These are phyloP conservation scores for Myanophis thanlyinensis DNA, from an alignment of 2,113 vertebrate genomes.

Conservation along the genomic window DNA sequence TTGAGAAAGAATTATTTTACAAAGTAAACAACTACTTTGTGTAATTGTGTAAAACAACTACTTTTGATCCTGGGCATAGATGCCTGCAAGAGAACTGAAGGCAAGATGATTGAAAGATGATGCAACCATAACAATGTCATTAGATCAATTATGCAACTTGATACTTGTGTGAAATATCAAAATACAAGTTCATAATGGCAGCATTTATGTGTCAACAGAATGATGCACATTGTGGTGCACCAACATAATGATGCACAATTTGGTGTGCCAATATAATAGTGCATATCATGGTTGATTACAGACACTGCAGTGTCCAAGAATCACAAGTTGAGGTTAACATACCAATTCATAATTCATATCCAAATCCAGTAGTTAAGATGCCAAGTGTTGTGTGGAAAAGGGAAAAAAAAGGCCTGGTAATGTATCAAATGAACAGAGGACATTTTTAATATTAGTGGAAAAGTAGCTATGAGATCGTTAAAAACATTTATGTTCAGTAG, in stretches of 20 bases:
- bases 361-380: neutral
- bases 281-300: neutral
- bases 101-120: too few relatives aligned
- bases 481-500: neutral
- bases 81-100: too few relatives aligned
- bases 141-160: too few relatives aligned
- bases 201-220: neutral
- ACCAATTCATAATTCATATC: neutral
- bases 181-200: too few relatives aligned
- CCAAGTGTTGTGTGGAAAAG: neutral
- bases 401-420: neutral
- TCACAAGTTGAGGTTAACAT: neutral
- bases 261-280: neutral
- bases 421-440: neutral
- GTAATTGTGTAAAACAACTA: too few relatives aligned
- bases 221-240: too few relatives aligned
- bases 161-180: too few relatives aligned
- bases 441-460: neutral
- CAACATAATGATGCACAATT: neutral
- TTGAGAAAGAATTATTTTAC: neutral
- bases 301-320: neutral
- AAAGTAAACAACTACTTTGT: too few relatives aligned
- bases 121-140: too few relatives aligned
- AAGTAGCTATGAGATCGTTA: neutral
- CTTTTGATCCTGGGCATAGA: too few relatives aligned